phyloP scores from a whole-genome alignment of 2,888 invertebrate genomes.

The Drosophila emarginata region DNA sequence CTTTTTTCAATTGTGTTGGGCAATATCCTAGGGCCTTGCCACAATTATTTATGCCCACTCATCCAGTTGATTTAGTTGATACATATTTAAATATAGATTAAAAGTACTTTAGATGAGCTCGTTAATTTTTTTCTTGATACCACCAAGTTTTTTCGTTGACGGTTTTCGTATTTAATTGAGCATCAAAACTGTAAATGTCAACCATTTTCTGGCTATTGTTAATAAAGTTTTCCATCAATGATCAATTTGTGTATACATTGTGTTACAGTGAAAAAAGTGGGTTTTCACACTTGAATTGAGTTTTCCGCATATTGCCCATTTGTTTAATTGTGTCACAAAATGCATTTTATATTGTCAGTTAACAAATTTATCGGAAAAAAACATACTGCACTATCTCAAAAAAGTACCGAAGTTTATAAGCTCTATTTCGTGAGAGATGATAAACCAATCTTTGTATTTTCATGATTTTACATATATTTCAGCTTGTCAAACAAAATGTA shows the following conservation, averaged over 20 bases:
- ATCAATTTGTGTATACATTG: not conserved
- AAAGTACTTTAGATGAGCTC: not conserved
- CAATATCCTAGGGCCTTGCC: slow-evolving; percentile 3
- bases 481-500: too few relatives aligned
- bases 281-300: slow-evolving; percentile 11
- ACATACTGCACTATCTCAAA: too few relatives aligned
- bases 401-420: too few relatives aligned
- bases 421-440: too few relatives aligned
- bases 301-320: not conserved
- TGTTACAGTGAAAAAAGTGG: not conserved
- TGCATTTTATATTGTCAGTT: not conserved
- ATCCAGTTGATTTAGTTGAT: slow-evolving; percentile 6
- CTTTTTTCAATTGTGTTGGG: not conserved
- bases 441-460: too few relatives aligned
- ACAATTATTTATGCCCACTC: slow-evolving; percentile 14
- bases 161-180: slow-evolving; percentile 12
- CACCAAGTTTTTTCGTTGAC: not conserved
- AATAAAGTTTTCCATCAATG: slow-evolving; percentile 7
- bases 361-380: not conserved
- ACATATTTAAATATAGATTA: slow-evolving; percentile 16
- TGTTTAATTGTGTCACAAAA: not conserved
- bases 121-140: too few relatives aligned
- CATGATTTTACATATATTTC: too few relatives aligned
- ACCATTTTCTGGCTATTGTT: slow-evolving; percentile 15
- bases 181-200: slow-evolving; percentile 21